phyloP scores from a whole-genome alignment of 2,888 invertebrate genomes.

The Drosophila infuscata region DNA sequence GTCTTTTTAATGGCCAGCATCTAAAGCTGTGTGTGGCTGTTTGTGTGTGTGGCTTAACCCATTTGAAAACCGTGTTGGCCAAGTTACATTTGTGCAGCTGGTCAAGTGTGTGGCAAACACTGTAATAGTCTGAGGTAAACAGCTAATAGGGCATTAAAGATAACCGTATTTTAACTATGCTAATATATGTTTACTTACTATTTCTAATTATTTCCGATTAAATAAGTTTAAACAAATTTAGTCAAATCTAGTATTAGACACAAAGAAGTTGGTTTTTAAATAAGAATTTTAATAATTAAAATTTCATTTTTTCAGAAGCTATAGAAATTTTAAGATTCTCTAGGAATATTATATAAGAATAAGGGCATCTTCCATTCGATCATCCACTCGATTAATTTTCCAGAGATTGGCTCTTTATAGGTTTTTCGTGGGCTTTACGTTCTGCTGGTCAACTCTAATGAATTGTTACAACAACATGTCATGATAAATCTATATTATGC shows the following conservation, averaged over 20 bases:
- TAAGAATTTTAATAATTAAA: not conserved
- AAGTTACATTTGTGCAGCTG: constrained; percentile 32
- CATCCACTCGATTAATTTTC: not conserved
- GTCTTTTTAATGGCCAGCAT: constrained; percentile 68
- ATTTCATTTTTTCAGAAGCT: not conserved
- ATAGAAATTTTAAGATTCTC: not conserved
- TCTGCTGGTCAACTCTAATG: constrained; percentile 50
- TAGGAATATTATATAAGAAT: not conserved
- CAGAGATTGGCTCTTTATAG: constrained; percentile 4
- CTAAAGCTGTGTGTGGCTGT: constrained; percentile 52
- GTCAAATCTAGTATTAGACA: not conserved
- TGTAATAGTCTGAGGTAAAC: not conserved
- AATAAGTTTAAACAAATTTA: not conserved
- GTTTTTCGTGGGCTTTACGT: constrained; percentile 9
- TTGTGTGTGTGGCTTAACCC: constrained; percentile 32
- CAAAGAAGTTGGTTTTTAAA: not conserved
- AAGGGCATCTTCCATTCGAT: not conserved
- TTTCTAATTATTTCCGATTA: not conserved
- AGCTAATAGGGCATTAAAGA: not conserved
- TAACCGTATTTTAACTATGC: no score
- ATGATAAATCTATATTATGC: constrained; percentile 40
- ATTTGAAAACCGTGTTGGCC: constrained; percentile 54
- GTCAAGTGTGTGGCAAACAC: constrained; percentile 29
- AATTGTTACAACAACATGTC: constrained; percentile 42
- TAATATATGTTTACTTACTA: not conserved